These are phyloP conservation scores for Danaus melanippus DNA, from an alignment of 1,140 invertebrate genomes.

Conservation along the genomic window DNA sequence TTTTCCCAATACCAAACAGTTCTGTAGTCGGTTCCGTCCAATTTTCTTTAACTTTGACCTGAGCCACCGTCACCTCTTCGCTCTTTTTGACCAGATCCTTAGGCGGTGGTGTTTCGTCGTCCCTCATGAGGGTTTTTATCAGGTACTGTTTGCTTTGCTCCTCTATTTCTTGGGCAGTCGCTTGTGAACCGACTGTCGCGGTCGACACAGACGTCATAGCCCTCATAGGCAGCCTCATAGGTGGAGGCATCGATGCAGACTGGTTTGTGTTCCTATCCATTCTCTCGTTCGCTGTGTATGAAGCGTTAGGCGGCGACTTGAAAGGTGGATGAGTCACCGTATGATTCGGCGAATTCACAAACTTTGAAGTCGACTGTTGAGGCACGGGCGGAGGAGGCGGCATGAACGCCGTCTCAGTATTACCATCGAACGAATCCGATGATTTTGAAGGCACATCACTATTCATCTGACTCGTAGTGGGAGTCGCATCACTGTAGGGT, in stretches of 20 bases:
- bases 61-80: constrained; percentile 55
- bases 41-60: constrained; percentile 50
- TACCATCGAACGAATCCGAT: constrained; percentile 65
- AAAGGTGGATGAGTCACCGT: constrained; percentile 36
- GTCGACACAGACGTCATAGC: constrained; percentile 45
- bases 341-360: constrained; percentile 31
- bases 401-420: constrained; percentile 73
- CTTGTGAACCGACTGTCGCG: constrained; percentile 57
- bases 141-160: constrained; percentile 66
- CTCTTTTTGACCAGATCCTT: constrained; percentile 52
- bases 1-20: constrained; percentile 53
- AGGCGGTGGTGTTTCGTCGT: constrained; percentile 54
- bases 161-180: constrained; percentile 56
- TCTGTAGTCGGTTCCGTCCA: constrained; percentile 35
- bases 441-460: constrained; percentile 58
- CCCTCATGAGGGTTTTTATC: constrained; percentile 64
- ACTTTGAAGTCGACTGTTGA: constrained; percentile 37
- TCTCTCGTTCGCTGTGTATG: constrained; percentile 28
- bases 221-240: constrained; percentile 43
- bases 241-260: constrained; percentile 48
- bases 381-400: constrained; percentile 61
- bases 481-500: constrained; percentile 32
- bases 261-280: constrained; percentile 20
- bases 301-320: constrained; percentile 40
- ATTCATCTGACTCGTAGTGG: constrained; percentile 30